Base-by-base conservation (phyloP, 2,113 vertebrate species). In the Epinephelus fuscoguttatus region DNA sequence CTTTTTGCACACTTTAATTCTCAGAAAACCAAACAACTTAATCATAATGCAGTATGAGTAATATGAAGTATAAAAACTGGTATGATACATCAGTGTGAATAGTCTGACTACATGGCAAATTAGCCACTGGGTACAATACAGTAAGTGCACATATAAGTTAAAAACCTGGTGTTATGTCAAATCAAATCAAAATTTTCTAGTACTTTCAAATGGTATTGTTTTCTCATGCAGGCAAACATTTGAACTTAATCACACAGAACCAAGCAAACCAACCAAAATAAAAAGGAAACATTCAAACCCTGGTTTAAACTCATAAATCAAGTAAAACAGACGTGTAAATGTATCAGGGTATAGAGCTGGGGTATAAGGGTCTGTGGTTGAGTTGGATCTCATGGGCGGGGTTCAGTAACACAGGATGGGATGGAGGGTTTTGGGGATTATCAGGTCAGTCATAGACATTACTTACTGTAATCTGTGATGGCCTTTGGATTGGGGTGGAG, bases 381-480 rank as follows among this genome's bases (percentile, higher is more conserved):
- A 55, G 18, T 56, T 64, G 90, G 78, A 57, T 82, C 49, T 82
- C 71, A 80, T 67, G 87, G 78, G 62, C 37, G 2, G 70, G 72
- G 50, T 57, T 89, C 33, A 52, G 56, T 59, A 75, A 79, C 70
- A 61, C 67, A 79, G 87, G 91, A 90, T 90, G 93, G 86, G 89
- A 89, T 89, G 91, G 67, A 86, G 84, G 78, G 68, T 62, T 73
- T 84, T 17, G 37, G 60, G 62, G 77, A 59, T 70, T 81, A 75
- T 80, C 63, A 80, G 92, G 89, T 99, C 97, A 98, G 92, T 98
- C 96, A 92, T 97, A 98, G 92, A 94, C 93, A 92, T 97, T 99
- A 99, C 98, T 99, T 99, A 99, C 98, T 97, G 98, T 98, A 96
- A 98, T 97, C 93, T 99, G 97, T 94, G 98, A 96, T 88, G 98